A percentile compares a stretch with the other conserved stretches of the same genome.
phyloP scores from a whole-genome alignment of 2,113 vertebrate genomes.

The Andinoacara biseriatus region DNA sequence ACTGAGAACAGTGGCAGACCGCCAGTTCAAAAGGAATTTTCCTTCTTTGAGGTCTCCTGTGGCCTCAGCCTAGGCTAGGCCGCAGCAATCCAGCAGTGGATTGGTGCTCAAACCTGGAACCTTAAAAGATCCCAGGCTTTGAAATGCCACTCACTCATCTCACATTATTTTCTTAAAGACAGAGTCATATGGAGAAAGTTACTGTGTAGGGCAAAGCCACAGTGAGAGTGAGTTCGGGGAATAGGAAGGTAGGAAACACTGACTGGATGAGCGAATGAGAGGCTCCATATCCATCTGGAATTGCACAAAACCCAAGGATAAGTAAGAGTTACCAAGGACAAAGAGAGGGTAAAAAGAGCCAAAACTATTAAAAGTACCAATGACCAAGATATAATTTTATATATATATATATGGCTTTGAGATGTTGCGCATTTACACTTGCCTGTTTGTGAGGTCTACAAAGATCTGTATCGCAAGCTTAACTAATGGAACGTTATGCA shows the following conservation, averaged over 20 bases:
- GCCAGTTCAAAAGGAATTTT: conserved; percentile 80
- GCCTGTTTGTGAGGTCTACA: conserved; percentile 45
- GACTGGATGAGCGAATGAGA: conserved; percentile 40
- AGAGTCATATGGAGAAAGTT: conserved; percentile 71
- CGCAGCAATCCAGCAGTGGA: conserved; percentile 78
- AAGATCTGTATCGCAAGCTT: conserved; percentile 20
- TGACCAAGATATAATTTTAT: not conserved
- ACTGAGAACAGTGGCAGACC: conserved; percentile 69
- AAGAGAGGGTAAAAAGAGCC: conserved; percentile 4
- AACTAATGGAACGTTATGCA: conserved; percentile 42
- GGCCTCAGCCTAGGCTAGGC: conserved; percentile 71
- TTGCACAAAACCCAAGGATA: conserved; percentile 37
- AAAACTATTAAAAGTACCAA: not conserved
- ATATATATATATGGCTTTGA: not conserved
- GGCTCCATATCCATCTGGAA: conserved; percentile 56
- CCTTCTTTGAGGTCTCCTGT: conserved; percentile 75
- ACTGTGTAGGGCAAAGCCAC: conserved; percentile 39
- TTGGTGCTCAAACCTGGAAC: conserved; percentile 57
- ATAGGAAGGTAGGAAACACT: conserved; percentile 33
- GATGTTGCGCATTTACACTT: not conserved
- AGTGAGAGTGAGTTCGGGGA: conserved; percentile 36
- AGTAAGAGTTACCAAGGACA: conserved; percentile 29
- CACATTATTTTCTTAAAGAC: conserved; percentile 57
- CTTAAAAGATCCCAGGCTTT: conserved; percentile 76
- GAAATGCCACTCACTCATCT: conserved; percentile 67